Evolutionary conservation across 2,888 invertebrate species (phyloP), one percentile per base, ranked within the genome.

Genomic region (Pasiphila rectangulata): DNA sequence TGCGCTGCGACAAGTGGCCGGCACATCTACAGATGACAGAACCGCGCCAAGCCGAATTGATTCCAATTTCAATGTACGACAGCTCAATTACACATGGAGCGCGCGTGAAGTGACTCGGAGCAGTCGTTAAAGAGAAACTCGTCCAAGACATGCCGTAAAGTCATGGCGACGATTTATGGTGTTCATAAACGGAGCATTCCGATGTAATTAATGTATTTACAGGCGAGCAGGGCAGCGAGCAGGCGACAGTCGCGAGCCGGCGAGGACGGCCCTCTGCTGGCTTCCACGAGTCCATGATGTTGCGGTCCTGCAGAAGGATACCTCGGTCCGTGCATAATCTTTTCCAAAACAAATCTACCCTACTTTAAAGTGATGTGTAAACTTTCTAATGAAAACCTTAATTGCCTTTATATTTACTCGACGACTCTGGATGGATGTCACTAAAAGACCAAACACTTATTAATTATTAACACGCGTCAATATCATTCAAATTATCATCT

Each of bases 181-280:
- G 5, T 24, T 37, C 46, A 24, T 54, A 43, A 39, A 27, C 42
- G 32, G 44, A 44, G 17, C 34, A 38, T 41, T 41, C 35, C 40
- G 12, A 23, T 36, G 25, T 50, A 46, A 49, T 49, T 49, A 41
- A 44, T 50, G 38, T 45, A 42, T 44, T 50, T 44, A 49, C 41
- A 37, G 27, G 20, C 19, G 17, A 1, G 23, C 13, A 17, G 24
- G 23, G n/a, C 9, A n/a, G 25, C 25, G 25, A 24, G n/a, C 24
- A 10, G 10, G 1, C 1, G 4, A 21, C 21, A 7, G 1, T 7
- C 9, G 6, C 12, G 25, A 5, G 25, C 12, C n/a, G n/a, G n/a
- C n/a, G n/a, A n/a, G n/a, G n/a, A n/a, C n/a, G n/a, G n/a, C n/a
- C n/a, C n/a, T n/a, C n/a, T n/a, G n/a, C n/a, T n/a, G n/a, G n/a